Conservation (phyloP, 2,888 invertebrate species). For the Agrochola circellaris region DNA sequence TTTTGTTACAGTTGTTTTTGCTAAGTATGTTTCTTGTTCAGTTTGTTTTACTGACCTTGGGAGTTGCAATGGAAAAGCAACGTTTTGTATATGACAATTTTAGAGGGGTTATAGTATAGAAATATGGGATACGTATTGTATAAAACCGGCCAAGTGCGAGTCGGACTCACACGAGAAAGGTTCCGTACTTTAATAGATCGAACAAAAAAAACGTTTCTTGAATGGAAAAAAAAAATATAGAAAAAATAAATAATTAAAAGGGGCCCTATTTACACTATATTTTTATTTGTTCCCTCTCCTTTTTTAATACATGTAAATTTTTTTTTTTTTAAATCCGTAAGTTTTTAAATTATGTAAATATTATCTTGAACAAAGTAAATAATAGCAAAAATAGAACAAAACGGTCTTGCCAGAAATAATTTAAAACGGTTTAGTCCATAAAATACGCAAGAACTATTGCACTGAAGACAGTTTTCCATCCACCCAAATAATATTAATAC, state of each 20-base stretch:
- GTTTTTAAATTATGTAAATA: no score
- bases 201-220: no score
- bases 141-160: no score
- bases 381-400: neutral
- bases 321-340: no score
- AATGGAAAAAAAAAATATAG: no score
- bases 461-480: neutral
- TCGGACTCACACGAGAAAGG: no score
- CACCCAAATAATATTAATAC: conserved; percentile 8
- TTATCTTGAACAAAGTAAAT: no score
- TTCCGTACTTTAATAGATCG: no score
- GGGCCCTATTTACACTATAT: no score
- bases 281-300: no score
- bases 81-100: neutral
- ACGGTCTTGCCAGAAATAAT: neutral
- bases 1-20: conserved; percentile 12
- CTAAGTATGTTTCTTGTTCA: conserved; percentile 13
- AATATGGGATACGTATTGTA: neutral
- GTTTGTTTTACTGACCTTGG: neutral
- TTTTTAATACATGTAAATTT: no score
- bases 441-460: neutral
- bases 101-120: neutral
- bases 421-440: neutral
- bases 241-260: no score
- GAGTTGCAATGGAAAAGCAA: neutral